phyloP scores from a whole-genome alignment of 2,888 invertebrate species.

The Ferdinandea cuprea region DNA sequence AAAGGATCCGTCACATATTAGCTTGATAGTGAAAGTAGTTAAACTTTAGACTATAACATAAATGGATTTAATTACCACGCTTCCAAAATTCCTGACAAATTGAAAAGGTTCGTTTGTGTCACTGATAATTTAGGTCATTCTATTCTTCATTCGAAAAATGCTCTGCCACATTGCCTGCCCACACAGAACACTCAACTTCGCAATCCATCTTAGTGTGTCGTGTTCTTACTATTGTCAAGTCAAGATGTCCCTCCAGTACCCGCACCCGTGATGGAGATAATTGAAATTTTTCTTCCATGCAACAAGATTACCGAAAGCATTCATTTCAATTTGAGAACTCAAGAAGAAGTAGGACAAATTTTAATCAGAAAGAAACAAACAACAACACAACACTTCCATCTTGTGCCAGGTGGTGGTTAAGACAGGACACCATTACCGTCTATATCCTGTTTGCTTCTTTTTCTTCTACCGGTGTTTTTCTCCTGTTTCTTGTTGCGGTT shows the following conservation, averaged over 20 bases:
- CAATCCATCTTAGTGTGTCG: constrained; percentile 44
- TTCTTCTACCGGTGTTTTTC: not conserved
- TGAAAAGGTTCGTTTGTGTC: constrained; percentile 24
- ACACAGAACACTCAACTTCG: constrained; percentile 6
- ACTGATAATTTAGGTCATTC: constrained; percentile 40
- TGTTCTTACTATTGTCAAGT: constrained; percentile 48
- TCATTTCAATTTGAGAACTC: constrained; percentile 63
- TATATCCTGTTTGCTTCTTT: constrained; percentile 32
- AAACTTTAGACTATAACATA: not conserved
- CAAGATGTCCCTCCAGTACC: constrained; percentile 16
- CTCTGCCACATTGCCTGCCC: constrained; percentile 27
- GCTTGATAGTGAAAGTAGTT: not conserved
- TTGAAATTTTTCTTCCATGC: constrained; percentile 66
- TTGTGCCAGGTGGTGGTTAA: constrained; percentile 49
- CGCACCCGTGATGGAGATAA: constrained; percentile 36
- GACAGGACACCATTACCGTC: constrained; percentile 36
- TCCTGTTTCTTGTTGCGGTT: not conserved
- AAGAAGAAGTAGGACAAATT: constrained; percentile 23
- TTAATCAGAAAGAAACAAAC: not conserved
- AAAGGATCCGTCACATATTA: not conserved
- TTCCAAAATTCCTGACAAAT: constrained; percentile 15
- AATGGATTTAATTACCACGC: constrained; percentile 22
- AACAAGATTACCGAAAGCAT: constrained; percentile 61
- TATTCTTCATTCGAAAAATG: constrained; percentile 10
- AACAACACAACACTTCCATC: constrained; percentile 7